Percentiles rank a stretch among this genome's conserved stretches.
phyloP scores from a whole-genome alignment of 2,113 vertebrate species.

The Cavia aperea region DNA sequence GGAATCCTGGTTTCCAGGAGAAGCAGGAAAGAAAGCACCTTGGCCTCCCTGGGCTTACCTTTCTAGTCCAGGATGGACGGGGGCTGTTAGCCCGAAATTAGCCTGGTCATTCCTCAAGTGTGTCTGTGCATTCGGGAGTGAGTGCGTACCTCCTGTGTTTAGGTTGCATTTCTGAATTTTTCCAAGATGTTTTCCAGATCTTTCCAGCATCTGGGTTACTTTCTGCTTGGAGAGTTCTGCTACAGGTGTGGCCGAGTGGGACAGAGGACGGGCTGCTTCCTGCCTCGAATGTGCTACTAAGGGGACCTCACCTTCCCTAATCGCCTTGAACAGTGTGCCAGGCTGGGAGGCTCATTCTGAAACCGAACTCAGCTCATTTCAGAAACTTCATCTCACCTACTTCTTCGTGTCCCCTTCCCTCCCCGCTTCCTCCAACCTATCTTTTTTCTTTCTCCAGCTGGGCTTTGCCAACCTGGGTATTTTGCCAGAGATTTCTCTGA shows the following conservation, averaged over 20 bases:
- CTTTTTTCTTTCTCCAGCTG: too few species aligned
- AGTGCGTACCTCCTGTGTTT: not conserved
- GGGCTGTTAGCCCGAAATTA: not conserved
- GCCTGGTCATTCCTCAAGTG: not conserved
- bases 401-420: not conserved
- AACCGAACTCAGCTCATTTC: not conserved
- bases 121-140: not conserved
- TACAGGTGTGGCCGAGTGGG: not conserved
- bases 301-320: not conserved
- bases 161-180: constrained; percentile 6
- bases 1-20: not conserved
- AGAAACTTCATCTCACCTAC: not conserved
- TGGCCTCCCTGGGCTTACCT: not conserved
- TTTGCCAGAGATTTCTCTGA: not conserved
- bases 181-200: not conserved
- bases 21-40: not conserved
- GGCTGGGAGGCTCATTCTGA: not conserved
- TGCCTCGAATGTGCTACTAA: not conserved
- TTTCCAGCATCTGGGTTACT: not conserved
- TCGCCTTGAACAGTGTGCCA: not conserved
- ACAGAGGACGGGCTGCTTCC: not conserved
- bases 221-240: not conserved
- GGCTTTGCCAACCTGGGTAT: not conserved
- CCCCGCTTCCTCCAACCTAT: not conserved
- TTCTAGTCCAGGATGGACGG: not conserved